Conservation (phyloP, 2,113 vertebrate genomes). For the Pangasianodon gigas region DNA sequence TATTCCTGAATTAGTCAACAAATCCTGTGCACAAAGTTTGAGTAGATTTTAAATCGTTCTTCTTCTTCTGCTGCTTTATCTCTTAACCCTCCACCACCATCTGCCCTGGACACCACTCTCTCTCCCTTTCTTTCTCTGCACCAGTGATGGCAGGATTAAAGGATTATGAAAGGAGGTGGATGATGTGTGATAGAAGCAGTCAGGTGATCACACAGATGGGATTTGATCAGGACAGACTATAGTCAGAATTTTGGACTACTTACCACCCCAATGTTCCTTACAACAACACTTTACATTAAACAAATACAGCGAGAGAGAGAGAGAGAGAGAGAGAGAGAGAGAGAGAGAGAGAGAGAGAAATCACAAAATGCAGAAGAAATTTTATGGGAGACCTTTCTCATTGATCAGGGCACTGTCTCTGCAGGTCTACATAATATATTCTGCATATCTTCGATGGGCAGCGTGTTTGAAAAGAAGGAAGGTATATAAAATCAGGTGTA, state of each 20-base stretch:
- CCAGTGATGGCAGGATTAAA: slow-evolving; percentile 47
- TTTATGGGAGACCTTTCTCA: not conserved
- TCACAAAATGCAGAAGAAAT: not conserved
- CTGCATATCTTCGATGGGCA: not conserved
- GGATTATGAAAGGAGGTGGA: slow-evolving; percentile 45
- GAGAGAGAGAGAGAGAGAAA: not conserved
- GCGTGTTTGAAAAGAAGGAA: not conserved
- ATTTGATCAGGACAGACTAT: not conserved
- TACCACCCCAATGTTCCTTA: not conserved
- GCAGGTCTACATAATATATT: not conserved
- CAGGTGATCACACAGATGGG: slow-evolving; percentile 41
- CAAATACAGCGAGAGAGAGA: not conserved
- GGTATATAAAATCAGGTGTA: not conserved
- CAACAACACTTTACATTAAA: not conserved
- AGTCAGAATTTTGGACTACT: not conserved
- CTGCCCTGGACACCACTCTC: not conserved
- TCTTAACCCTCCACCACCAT: not conserved
- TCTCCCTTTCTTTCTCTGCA: not conserved
- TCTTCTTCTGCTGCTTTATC: not conserved
- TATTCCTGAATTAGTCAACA: slow-evolving; percentile 38
- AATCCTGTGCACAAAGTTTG: slow-evolving; percentile 9
- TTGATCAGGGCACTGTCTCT: not conserved
- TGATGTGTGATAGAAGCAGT: slow-evolving; percentile 41
- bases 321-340: not conserved
- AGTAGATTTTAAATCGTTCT: slow-evolving; percentile 11